Conservation (phyloP, 2,888 invertebrate species). For the Sarcophaga variegata region DNA sequence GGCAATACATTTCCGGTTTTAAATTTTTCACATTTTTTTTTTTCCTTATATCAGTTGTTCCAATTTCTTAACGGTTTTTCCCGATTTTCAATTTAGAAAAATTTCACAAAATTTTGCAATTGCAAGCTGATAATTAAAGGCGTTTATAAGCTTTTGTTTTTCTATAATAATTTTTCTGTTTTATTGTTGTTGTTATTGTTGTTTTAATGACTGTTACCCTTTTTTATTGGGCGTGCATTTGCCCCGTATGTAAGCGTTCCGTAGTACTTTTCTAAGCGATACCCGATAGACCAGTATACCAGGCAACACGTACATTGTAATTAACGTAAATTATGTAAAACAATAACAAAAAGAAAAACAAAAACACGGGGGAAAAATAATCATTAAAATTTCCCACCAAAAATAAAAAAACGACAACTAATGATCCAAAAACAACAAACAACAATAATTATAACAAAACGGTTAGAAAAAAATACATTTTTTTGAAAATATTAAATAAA, state of each 20-base stretch:
- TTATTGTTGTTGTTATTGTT: neutral
- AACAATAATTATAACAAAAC: no score
- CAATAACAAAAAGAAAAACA: conserved; percentile 22
- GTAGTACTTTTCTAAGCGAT: neutral
- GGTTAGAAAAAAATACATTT: no score
- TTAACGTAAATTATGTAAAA: conserved; percentile 58
- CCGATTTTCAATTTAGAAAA: neutral
- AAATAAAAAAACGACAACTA: neutral
- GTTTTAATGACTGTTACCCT: neutral
- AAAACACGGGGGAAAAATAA: neutral
- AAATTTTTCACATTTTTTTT: no score
- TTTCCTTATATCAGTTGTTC: no score
- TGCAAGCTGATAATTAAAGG: conserved; percentile 48
- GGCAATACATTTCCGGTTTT: no score
- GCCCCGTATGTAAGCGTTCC: neutral
- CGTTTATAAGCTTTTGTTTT: conserved; percentile 4
- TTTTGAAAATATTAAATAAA: neutral
- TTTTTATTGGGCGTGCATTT: neutral
- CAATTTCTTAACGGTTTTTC: neutral
- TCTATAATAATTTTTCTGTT: neutral
- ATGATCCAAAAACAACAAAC: neutral
- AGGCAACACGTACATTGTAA: conserved; percentile 21
- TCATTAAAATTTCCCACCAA: conserved; percentile 49
- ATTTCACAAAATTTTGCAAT: conserved; percentile 46
- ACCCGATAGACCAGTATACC: neutral